These are phyloP conservation scores for Caerostris extrusa DNA, from an alignment of 1,140 invertebrate species.

Conservation along the genomic window DNA sequence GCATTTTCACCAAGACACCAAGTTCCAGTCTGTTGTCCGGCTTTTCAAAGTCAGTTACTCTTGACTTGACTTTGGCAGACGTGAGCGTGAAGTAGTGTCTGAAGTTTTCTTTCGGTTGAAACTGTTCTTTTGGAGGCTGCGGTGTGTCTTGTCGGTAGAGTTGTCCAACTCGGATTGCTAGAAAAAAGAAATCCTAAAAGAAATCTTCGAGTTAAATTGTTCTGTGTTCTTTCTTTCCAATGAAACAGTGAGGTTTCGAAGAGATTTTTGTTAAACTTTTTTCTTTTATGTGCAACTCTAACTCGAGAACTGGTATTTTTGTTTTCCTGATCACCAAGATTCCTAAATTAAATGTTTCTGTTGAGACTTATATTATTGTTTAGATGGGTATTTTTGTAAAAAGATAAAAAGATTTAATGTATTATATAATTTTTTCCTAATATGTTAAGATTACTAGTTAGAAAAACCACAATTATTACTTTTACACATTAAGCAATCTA, in stretches of 20 bases:
- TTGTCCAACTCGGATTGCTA: background rate
- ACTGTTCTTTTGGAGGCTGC: background rate
- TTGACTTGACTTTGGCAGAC: conserved; percentile 24
- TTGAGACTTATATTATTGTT: no score
- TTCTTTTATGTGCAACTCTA: background rate
- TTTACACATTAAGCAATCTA: no score
- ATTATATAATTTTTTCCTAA: no score
- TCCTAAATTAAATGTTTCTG: no score
- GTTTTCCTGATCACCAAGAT: no score
- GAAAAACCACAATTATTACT: no score
- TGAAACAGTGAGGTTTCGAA: background rate
- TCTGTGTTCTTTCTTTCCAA: background rate
- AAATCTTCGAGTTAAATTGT: background rate
- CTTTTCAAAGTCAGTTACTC: conserved; percentile 30
- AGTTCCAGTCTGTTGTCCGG: conserved; percentile 36
- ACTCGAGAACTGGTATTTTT: no score
- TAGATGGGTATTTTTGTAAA: no score
- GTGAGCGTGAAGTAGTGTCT: background rate
- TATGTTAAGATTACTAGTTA: no score
- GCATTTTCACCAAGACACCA: conserved; percentile 5
- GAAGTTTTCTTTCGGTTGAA: background rate
- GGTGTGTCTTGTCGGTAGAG: background rate
- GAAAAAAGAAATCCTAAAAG: background rate
- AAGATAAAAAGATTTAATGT: no score
- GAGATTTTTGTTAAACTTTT: background rate